Percentiles rank a stretch among this genome's conserved stretches.
phyloP scores from a whole-genome alignment of 2,797 vertebrate genomes.

The Hippopotamyrus pictus region DNA sequence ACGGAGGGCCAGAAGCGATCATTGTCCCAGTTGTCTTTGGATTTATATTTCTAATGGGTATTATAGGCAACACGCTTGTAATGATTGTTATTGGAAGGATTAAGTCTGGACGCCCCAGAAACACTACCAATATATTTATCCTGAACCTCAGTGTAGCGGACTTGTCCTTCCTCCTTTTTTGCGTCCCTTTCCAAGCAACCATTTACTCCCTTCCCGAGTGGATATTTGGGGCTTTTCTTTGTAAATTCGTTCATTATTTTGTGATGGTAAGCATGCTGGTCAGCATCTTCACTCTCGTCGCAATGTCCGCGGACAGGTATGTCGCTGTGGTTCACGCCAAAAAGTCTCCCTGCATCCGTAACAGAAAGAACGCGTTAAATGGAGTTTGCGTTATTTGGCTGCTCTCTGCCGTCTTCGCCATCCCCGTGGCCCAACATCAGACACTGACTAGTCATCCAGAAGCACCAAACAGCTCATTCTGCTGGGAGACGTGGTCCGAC shows the following conservation, averaged over 20 bases:
- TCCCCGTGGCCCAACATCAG: constrained; percentile 73
- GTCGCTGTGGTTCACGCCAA: constrained; percentile 72
- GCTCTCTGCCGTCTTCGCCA: constrained; percentile 62
- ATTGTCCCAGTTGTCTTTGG: constrained; percentile 71
- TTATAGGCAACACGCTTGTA: constrained; percentile 71
- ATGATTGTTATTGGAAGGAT: constrained; percentile 64
- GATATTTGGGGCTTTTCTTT: constrained; percentile 73
- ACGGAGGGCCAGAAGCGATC: constrained; percentile 53
- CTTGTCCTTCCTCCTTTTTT: constrained; percentile 68
- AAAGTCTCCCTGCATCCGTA: constrained; percentile 55
- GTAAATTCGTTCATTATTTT: constrained; percentile 71
- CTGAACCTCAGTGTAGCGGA: constrained; percentile 77
- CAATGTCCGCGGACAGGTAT: constrained; percentile 79
- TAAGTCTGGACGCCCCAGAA: constrained; percentile 43
- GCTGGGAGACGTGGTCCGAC: constrained; percentile 71
- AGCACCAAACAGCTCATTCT: constrained; percentile 75
- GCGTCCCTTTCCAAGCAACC: constrained; percentile 68
- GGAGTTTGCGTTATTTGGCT: constrained; percentile 65
- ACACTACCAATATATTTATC: constrained; percentile 74
- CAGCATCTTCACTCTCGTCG: constrained; percentile 77
- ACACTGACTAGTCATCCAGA: constrained; percentile 52
- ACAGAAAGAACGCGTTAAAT: constrained; percentile 58
- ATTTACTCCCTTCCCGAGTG: constrained; percentile 71
- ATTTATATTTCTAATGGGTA: constrained; percentile 71
- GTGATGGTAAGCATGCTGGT: constrained; percentile 70